Percentiles rank a stretch among this genome's conserved stretches.
These are phyloP conservation scores for Pavo muticus DNA, from an alignment of 2,113 vertebrate genomes.

Conservation along the genomic window DNA sequence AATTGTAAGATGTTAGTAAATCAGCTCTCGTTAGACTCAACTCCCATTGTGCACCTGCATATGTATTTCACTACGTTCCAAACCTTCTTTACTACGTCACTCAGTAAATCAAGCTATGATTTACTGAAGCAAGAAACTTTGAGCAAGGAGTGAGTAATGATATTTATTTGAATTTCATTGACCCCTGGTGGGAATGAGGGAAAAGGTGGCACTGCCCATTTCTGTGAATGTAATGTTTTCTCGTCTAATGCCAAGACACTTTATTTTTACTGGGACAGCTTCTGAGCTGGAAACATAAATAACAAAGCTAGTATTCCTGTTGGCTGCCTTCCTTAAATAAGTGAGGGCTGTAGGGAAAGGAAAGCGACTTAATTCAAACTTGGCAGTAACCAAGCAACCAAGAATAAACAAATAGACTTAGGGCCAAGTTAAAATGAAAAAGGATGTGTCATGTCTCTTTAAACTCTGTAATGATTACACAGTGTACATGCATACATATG, in stretches of 20 bases:
- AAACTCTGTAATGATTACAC: not conserved
- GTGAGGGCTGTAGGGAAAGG: not conserved
- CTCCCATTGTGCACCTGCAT: constrained; percentile 31
- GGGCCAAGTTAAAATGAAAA: not conserved
- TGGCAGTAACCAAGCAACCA: not conserved
- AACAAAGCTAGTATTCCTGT: not conserved
- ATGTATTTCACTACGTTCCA: not conserved
- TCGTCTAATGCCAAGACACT: not conserved
- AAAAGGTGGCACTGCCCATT: constrained; percentile 31
- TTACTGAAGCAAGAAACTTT: not conserved
- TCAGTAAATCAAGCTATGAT: constrained; percentile 46
- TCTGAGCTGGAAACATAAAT: constrained; percentile 35
- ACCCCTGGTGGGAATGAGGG: constrained; percentile 42
- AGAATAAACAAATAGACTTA: not conserved
- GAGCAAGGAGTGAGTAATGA: constrained; percentile 25
- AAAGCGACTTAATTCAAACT: not conserved
- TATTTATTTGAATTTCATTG: constrained; percentile 63
- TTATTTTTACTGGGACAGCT: constrained; percentile 44
- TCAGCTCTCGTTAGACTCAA: not conserved
- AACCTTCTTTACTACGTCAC: not conserved
- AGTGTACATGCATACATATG: not conserved
- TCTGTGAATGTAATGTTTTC: constrained; percentile 18
- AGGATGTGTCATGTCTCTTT: not conserved
- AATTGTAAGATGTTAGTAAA: constrained; percentile 34
- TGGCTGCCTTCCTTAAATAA: constrained; percentile 1